phyloP scores from a whole-genome alignment of 2,113 vertebrate species.

The Dolichallabes microphthalmus region DNA sequence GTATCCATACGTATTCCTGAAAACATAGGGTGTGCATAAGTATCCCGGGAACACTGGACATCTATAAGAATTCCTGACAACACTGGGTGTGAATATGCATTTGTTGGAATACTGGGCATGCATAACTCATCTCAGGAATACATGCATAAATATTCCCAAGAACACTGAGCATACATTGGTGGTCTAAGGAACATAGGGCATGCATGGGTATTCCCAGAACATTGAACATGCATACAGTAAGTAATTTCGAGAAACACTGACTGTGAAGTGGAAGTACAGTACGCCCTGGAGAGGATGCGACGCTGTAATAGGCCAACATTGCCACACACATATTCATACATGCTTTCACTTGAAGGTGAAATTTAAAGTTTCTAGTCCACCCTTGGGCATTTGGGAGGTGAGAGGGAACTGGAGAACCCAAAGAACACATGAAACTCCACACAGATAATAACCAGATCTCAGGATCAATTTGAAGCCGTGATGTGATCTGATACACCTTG shows the following conservation, averaged over 20 bases:
- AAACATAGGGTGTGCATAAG: neutral
- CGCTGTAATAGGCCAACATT: neutral
- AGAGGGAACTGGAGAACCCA: neutral
- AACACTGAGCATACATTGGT: neutral
- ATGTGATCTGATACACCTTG: neutral
- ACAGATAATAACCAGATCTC: neutral
- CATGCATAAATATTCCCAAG: neutral
- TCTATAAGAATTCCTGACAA: neutral
- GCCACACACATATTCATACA: neutral
- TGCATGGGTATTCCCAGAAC: neutral
- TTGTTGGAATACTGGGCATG: neutral
- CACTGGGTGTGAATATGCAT: too few relatives aligned
- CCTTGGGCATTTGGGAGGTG: neutral
- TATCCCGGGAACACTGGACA: neutral
- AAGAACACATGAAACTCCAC: neutral
- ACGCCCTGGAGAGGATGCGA: neutral
- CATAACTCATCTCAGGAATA: neutral
- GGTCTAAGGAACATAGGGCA: neutral
- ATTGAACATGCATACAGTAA: neutral
- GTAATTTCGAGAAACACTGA: neutral
- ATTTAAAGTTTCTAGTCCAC: neutral
- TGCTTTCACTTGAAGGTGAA: neutral
- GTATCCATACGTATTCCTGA: neutral
- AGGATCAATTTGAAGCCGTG: neutral
- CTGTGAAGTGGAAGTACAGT: neutral